Conservation (phyloP, 1,140 invertebrate species). For the Drosophila sechellia region DNA sequence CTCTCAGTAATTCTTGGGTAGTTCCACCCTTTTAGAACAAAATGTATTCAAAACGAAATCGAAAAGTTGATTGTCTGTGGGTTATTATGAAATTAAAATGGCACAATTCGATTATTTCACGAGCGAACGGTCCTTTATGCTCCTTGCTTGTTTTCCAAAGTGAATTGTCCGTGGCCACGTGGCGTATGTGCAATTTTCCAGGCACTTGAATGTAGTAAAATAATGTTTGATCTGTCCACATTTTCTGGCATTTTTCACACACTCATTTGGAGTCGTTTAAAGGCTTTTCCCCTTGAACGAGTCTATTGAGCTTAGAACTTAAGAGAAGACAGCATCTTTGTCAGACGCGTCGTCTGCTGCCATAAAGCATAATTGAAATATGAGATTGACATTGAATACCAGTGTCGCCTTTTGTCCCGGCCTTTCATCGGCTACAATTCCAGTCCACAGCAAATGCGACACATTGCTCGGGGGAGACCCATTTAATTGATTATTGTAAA, state of each 20-base stretch:
- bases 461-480: constrained; percentile 30
- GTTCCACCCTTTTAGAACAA: not conserved
- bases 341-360: constrained; percentile 68
- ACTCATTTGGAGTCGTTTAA: constrained; percentile 9
- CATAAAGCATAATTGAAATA: constrained; percentile 82
- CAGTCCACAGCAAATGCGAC: constrained; percentile 40
- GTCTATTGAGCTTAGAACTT: constrained; percentile 25
- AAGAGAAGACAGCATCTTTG: constrained; percentile 18
- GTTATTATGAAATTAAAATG: constrained; percentile 67
- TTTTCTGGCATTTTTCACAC: constrained; percentile 20
- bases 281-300: constrained; percentile 6
- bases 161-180: constrained; percentile 11
- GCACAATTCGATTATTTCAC: constrained; percentile 65
- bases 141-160: constrained; percentile 1
- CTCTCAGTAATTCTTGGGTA: constrained; percentile 1
- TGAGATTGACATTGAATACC: constrained; percentile 80
- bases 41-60: constrained; percentile 24
- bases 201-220: constrained; percentile 1
- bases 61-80: constrained; percentile 37
- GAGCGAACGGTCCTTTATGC: constrained; percentile 8
- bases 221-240: not conserved
- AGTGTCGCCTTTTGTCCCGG: constrained; percentile 55
- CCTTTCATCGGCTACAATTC: constrained; percentile 51
- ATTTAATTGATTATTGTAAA: constrained; percentile 79
- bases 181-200: constrained; percentile 49